Evolutionary conservation across 2,888 invertebrate species (phyloP), one percentile per base, ranked within the genome.

Genomic region (Metopia argyrocephala): DNA sequence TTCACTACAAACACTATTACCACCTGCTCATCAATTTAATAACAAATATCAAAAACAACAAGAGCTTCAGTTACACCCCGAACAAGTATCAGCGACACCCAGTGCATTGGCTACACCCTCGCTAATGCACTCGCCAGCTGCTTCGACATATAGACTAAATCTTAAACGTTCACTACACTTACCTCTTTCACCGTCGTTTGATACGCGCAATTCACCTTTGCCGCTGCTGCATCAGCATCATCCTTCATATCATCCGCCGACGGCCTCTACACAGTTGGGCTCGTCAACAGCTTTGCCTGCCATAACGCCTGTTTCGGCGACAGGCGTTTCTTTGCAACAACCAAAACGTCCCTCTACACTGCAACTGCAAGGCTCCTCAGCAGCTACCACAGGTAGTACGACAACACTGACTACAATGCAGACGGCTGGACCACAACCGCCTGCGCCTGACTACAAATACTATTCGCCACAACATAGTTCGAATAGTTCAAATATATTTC

Each of bases 111-210:
- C 84, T 59, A 87, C 87, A 69, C 86, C 85, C 28, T 86, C 86
- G 74, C 82, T 85, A 56, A 78, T 85, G 76, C 87, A 89, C 66
- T 89, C 88, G 66, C 89, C 88, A 56, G 87, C 88, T 27, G 85
- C 86, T 61, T 84, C 86, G 28, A 85, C 89, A 79, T 90, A 90
- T 83, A 89, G 90, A 82, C 84, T 90, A 83, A 90, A 87, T 74
- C 83, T 88, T 15, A 88, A 86, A 71, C 88, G 89, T 61, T 88
- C 88, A 82, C 84, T 90, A 84, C 90, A 89, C 84, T 86, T 90
- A 84, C 90, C 90, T 82, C 87, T 90, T 83, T 89, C 90, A 78
- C 90, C 90, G 74, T 88, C 90, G 76, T 90, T 90, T 82, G 90
- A 90, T 84, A 84, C 85, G 59, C 87, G 89, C 71, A 88, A 89